Evolutionary conservation across 2,888 invertebrate species (phyloP).

Genomic region (Actias luna): DNA sequence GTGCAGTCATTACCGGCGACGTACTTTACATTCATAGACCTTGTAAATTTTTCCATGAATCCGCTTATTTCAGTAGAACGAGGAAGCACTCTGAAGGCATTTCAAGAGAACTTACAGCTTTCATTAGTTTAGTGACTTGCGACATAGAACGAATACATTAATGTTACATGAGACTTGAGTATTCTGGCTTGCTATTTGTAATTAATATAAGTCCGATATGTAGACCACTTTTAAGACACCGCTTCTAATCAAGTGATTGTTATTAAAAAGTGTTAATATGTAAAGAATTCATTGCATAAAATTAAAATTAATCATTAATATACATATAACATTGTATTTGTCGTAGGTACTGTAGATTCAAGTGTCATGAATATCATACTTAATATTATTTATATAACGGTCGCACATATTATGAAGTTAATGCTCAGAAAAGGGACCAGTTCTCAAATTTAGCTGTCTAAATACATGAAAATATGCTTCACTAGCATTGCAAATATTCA

Average conservation of each 20-base stretch:
- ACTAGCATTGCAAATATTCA: too few relatives aligned
- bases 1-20: slow-evolving; percentile 40
- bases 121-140: slow-evolving; percentile 75
- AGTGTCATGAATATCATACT: too few relatives aligned
- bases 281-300: too few relatives aligned
- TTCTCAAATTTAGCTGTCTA: too few relatives aligned
- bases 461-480: too few relatives aligned
- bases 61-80: slow-evolving; percentile 40
- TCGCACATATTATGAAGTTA: too few relatives aligned
- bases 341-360: too few relatives aligned
- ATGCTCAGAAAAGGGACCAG: too few relatives aligned
- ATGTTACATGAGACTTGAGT: slow-evolving; percentile 25
- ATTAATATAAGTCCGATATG: slow-evolving; percentile 9
- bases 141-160: slow-evolving; percentile 44
- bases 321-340: too few relatives aligned
- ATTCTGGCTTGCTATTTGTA: slow-evolving; percentile 12
- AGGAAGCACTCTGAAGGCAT: slow-evolving; percentile 44
- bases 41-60: slow-evolving; percentile 39
- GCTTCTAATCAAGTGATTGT: background rate
- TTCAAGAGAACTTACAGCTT: slow-evolving; percentile 48
- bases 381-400: too few relatives aligned
- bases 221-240: background rate
- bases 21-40: slow-evolving; percentile 24
- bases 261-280: too few relatives aligned
- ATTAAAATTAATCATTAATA: background rate